These are phyloP conservation scores for Ivindomyrus marchei DNA, from an alignment of 2,113 vertebrate species.

Conservation along the genomic window DNA sequence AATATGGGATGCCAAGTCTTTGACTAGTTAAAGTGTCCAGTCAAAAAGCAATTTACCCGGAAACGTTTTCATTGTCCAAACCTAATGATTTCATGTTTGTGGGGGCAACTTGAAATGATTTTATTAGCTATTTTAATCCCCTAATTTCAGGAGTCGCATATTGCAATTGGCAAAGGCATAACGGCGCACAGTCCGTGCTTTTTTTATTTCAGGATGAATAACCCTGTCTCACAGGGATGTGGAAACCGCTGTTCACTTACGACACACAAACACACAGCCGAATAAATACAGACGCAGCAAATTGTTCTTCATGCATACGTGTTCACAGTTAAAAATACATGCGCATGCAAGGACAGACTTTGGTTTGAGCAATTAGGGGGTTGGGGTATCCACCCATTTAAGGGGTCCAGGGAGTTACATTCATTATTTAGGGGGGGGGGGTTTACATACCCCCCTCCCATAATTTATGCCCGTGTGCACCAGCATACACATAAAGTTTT, in stretches of 20 bases:
- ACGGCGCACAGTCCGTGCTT: not conserved
- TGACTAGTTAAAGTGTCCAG: slow-evolving; percentile 33
- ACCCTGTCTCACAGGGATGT: not conserved
- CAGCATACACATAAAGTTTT: not conserved
- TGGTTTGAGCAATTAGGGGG: not conserved
- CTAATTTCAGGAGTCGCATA: slow-evolving; percentile 52
- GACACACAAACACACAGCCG: not conserved
- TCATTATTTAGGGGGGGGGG: too few species aligned
- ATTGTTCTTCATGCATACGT: not conserved
- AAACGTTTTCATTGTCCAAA: slow-evolving; percentile 52
- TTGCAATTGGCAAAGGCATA: slow-evolving; percentile 17
- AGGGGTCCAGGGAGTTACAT: too few species aligned
- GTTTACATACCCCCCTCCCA: not conserved
- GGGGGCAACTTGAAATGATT: slow-evolving; percentile 55
- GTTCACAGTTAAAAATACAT: not conserved
- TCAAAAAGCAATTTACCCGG: slow-evolving; percentile 52
- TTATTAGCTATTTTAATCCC: slow-evolving; percentile 56
- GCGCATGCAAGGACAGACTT: not conserved
- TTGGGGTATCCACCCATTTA: too few species aligned
- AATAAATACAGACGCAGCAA: not conserved
- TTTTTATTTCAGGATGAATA: slow-evolving; percentile 18
- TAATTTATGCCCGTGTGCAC: not conserved
- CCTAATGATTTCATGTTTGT: slow-evolving; percentile 57
- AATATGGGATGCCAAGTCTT: slow-evolving; percentile 34
- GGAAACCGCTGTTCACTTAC: not conserved